phyloP scores from a whole-genome alignment of 1,140 invertebrate genomes.

The Meloidogyne floridensis region DNA sequence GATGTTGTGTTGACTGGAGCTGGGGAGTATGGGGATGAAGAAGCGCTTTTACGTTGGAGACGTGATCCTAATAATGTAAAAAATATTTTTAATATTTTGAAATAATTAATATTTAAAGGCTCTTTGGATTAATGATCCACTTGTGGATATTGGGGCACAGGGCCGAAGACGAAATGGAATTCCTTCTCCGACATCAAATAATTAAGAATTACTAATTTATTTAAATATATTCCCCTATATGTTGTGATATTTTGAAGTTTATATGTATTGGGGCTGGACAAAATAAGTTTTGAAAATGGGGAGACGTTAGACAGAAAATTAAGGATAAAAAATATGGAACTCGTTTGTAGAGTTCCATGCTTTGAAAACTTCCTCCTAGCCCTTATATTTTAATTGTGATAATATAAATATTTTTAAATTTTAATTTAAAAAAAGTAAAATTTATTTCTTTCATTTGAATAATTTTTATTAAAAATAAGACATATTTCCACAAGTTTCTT shows the following conservation, averaged over 20 bases:
- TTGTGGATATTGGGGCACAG: slow-evolving; percentile 65
- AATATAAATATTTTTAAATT: too few relatives aligned
- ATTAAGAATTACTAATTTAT: neutral
- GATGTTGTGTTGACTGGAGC: slow-evolving; percentile 68
- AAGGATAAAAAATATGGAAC: too few relatives aligned
- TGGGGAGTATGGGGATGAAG: slow-evolving; percentile 70
- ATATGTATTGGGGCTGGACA: too few relatives aligned
- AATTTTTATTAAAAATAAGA: too few relatives aligned
- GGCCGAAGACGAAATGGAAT: slow-evolving; percentile 39
- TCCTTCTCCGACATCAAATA: neutral
- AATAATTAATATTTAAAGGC: slow-evolving; percentile 62
- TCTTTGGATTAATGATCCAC: slow-evolving; percentile 70
- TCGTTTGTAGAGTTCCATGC: too few relatives aligned
- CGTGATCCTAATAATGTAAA: slow-evolving; percentile 66
- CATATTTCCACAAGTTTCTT: too few relatives aligned
- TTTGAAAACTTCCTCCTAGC: too few relatives aligned
- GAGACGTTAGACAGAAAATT: too few relatives aligned
- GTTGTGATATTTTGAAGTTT: neutral
- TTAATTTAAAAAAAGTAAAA: too few relatives aligned
- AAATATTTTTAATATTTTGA: neutral
- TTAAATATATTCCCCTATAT: neutral
- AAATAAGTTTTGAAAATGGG: too few relatives aligned
- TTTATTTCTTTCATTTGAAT: too few relatives aligned
- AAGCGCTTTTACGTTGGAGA: slow-evolving; percentile 69
- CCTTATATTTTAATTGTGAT: too few relatives aligned